Evolutionary conservation across 2,888 invertebrate genomes (phyloP), one percentile per base, ranked within the genome.

Genomic region (Hermaeophaga mercurialis): DNA sequence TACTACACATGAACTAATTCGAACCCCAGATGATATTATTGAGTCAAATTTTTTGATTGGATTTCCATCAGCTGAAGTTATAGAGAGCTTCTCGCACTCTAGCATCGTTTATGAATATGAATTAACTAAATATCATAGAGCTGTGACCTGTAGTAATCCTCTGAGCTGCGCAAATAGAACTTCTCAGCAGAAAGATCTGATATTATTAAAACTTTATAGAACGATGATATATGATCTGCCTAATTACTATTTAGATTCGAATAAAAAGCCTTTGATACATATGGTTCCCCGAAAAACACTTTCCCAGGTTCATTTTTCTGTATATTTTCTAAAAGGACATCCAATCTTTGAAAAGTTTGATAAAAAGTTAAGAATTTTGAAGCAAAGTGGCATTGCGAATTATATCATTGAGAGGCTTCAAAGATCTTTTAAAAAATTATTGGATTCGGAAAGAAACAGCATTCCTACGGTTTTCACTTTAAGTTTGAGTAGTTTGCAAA

Each of bases 321-420:
- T 54, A 3, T n/a, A 18, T 11, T 55, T 48, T 39, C 19, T 39
- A 26, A 55, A 48, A 43, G 55, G 43, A 8, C 55, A 55, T 39
- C 55, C 55, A 15, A 15, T 47, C 31, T 55, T 12, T 24, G 14
- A 33, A 2, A 17, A 15, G 9, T 36, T 48, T 18, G 48, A 41
- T 14, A 39, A 28, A 33, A 28, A 38, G 8, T 19, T 54, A 17
- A 28, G 36, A 28, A 19, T 3, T 22, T 31, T 54, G 28, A 17
- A 26, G 12, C 47, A 54, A 22, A 22, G 26, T 3, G 54, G 54
- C n/a, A 19, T 54, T 14, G 17, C 47, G 1, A 18, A 54, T 12
- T 9, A 33, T 5, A 14, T 34, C n/a, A n/a, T n/a, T n/a, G n/a
- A n/a, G n/a, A n/a, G n/a, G n/a, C n/a, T n/a, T n/a, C n/a, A n/a